Percentiles rank a stretch among this genome's conserved stretches.
phyloP scores from a whole-genome alignment of 92 coral and sea anemone genomes.

The Epizoanthus fatuus region DNA sequence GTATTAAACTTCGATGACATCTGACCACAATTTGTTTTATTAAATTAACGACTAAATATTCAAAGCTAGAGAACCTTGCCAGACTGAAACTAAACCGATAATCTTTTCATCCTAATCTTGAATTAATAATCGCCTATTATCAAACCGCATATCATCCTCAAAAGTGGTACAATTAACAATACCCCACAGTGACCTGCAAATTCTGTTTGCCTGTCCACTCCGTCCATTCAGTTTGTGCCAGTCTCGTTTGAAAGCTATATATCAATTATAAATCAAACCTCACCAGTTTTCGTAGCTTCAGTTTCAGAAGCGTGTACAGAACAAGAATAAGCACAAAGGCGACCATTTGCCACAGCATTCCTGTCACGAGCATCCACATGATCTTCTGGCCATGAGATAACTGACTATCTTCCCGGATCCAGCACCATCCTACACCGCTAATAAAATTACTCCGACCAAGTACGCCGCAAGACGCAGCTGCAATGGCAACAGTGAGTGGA shows the following conservation, averaged over 20 bases:
- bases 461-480: conserved; percentile 6
- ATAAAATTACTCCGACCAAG: conserved; percentile 34
- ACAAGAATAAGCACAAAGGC: conserved; percentile 47
- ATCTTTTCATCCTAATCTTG: too few relatives aligned
- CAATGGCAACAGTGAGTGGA: conserved; percentile 25
- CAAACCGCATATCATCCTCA: too few relatives aligned
- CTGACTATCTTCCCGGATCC: conserved; percentile 31
- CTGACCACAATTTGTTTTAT: too few relatives aligned
- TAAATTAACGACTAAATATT: too few relatives aligned
- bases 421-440: conserved; percentile 54
- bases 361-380: conserved; percentile 59
- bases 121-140: too few relatives aligned
- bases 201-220: neutral
- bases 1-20: too few relatives aligned
- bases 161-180: too few relatives aligned
- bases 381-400: conserved; percentile 5
- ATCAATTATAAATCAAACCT: neutral
- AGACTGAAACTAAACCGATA: too few relatives aligned
- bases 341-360: conserved; percentile 59
- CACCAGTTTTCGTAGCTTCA: conserved; percentile 46
- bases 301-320: conserved; percentile 33
- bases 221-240: neutral
- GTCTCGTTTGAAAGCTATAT: neutral
- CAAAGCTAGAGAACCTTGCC: too few relatives aligned
- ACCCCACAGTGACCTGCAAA: too few relatives aligned